Percentiles rank a stretch among this genome's conserved stretches.
Evolutionary conservation across 2,888 invertebrate genomes (phyloP).

Genomic region (Lamellibrachia columna): DNA sequence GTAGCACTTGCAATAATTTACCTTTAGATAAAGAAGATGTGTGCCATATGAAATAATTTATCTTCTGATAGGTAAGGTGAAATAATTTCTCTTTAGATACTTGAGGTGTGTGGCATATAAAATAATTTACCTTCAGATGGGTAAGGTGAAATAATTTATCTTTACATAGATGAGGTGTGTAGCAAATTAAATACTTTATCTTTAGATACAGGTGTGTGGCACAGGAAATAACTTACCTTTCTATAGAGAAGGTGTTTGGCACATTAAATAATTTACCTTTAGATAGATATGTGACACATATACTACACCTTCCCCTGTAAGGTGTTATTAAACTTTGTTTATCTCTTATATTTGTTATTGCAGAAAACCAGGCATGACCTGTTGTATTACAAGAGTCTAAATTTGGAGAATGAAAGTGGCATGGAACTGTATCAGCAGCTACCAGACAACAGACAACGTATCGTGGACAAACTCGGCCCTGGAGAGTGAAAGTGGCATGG

Average conservation of each 20-base stretch:
- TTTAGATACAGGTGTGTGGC: not conserved
- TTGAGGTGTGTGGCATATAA: conserved; percentile 29
- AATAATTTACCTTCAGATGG: not conserved
- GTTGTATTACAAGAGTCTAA: conserved; percentile 51
- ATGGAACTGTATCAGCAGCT: conserved; percentile 54
- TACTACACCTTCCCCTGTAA: not conserved
- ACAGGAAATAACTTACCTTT: not conserved
- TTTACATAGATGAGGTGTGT: not conserved
- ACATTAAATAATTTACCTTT: not conserved
- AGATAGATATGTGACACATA: not conserved
- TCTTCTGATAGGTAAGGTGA: conserved; percentile 22
- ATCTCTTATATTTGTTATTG: conserved; percentile 27
- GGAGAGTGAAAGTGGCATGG: not conserved
- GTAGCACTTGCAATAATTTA: not conserved
- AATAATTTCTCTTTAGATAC: conserved; percentile 44
- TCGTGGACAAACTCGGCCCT: not conserved
- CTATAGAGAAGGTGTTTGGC: not conserved
- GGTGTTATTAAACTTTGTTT: not conserved
- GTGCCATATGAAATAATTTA: conserved; percentile 46
- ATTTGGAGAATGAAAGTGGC: conserved; percentile 41
- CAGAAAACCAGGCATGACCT: conserved; percentile 52
- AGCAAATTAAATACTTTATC: not conserved
- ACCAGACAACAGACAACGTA: conserved; percentile 36
- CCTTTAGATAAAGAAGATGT: conserved; percentile 36
- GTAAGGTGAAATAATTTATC: not conserved